Evolutionary conservation across 2,113 vertebrate species (phyloP), one percentile per base, ranked within the genome.

Genomic region (Smithornis capensis): DNA sequence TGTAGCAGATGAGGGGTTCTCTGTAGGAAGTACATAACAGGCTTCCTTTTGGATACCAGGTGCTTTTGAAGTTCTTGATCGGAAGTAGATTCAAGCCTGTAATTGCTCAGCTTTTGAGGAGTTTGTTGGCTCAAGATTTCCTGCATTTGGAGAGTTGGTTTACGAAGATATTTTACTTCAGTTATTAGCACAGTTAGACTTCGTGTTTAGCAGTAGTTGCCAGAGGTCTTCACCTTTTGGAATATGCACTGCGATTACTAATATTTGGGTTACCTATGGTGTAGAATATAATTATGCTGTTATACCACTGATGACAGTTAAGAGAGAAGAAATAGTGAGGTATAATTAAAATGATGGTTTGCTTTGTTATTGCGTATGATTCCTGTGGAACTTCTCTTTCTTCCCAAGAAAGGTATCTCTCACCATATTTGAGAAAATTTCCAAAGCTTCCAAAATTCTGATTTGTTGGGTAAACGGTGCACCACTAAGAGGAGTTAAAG

Each of bases 101-200:
- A 93, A 95, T 86, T 89, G 68, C 60, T 77, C 64, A 75, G 64
- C 25, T 83, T 86, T 90, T 78, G 80, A 75, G 73, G 76, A 83
- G 47, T 70, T 80, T 42, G 28, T 80, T 71, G 76, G 88, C 42
- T 92, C 14, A 50, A 59, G 52, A 42, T 87, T 74, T 81, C 64
- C 14, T 90, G 73, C 42, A 71, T 88, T 94, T 52, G 77, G n/a
- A 79, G 12, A 88, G 37, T 25, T 70, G 11, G 52, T 63, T 45
- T 73, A 4, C 0, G 8, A 47, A 68, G 68, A 63, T 49, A 4
- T 33, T 52, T 67, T 11, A 12, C 45, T 35, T 87, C 62, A 19
- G 53, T 76, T 83, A 45, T 83, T 71, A 80, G 42, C 73, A 62
- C 92, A 87, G 73, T 73, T 47, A 76, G 60, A 31, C 86, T 57